Evolutionary conservation across 2,113 vertebrate species (phyloP).

Genomic region (Thamnophis sirtalis): DNA sequence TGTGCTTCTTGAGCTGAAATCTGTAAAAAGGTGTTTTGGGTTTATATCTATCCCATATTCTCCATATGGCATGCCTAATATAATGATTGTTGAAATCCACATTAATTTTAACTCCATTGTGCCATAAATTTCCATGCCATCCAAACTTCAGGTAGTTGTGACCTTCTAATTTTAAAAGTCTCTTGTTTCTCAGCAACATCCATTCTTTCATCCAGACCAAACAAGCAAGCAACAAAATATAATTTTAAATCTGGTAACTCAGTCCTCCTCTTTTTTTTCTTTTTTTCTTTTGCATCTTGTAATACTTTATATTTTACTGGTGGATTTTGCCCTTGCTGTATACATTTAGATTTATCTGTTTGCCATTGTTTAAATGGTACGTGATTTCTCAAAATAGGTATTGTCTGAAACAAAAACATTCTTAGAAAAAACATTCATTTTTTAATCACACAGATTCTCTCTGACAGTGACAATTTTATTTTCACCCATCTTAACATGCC

Average conservation of each 20-base stretch:
- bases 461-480: neutral
- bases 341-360: neutral
- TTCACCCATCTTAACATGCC: neutral
- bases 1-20: neutral
- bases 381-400: neutral
- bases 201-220: neutral
- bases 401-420: neutral
- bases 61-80: neutral
- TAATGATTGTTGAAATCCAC: neutral
- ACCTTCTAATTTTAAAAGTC: neutral
- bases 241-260: neutral
- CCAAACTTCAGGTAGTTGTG: neutral
- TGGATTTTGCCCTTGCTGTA: neutral
- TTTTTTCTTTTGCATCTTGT: neutral
- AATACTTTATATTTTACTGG: neutral
- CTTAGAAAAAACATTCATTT: neutral
- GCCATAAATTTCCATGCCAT: neutral
- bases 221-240: neutral
- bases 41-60: neutral
- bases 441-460: neutral
- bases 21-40: neutral
- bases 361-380: neutral
- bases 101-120: neutral
- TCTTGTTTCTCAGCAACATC: neutral
- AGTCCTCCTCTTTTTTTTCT: neutral